These are phyloP conservation scores for Pao palembangensis DNA, from an alignment of 2,113 vertebrate genomes.

Conservation along the genomic window DNA sequence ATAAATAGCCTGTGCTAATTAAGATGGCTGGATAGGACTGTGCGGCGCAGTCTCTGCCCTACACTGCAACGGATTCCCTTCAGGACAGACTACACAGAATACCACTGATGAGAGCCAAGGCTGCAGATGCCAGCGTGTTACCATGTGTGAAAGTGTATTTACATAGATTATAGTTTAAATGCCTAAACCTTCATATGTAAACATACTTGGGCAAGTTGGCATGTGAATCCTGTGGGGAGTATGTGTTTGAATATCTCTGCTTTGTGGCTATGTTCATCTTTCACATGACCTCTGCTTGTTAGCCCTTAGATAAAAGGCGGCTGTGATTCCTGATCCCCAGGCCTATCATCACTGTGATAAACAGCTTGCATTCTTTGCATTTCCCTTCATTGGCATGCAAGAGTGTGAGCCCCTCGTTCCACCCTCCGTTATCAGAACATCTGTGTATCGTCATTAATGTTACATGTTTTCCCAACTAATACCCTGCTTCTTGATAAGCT, in stretches of 20 bases:
- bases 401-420: constrained; percentile 24
- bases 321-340: constrained; percentile 17
- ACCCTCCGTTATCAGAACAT: constrained; percentile 60
- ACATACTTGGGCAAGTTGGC: constrained; percentile 24
- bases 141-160: constrained; percentile 27
- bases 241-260: constrained; percentile 26
- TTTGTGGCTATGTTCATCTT: constrained; percentile 35
- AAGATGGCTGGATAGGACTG: constrained; percentile 61
- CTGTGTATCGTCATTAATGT: constrained; percentile 70
- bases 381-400: constrained; percentile 57
- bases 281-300: constrained; percentile 40
- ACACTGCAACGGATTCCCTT: constrained; percentile 64
- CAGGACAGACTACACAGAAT: constrained; percentile 59
- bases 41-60: constrained; percentile 12
- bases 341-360: constrained; percentile 42
- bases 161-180: constrained; percentile 30
- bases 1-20: constrained; percentile 73
- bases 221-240: constrained; percentile 14
- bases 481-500: constrained; percentile 62
- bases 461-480: constrained; percentile 67
- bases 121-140: constrained; percentile 22
- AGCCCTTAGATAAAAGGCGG: constrained; percentile 23
- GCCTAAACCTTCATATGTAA: constrained; percentile 30
- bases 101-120: constrained; percentile 35
- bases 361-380: constrained; percentile 44